A percentile compares a stretch with the other conserved stretches of the same genome.
Evolutionary conservation across 2,888 invertebrate species (phyloP).

Genomic region (Synanthedon tipuliformis): DNA sequence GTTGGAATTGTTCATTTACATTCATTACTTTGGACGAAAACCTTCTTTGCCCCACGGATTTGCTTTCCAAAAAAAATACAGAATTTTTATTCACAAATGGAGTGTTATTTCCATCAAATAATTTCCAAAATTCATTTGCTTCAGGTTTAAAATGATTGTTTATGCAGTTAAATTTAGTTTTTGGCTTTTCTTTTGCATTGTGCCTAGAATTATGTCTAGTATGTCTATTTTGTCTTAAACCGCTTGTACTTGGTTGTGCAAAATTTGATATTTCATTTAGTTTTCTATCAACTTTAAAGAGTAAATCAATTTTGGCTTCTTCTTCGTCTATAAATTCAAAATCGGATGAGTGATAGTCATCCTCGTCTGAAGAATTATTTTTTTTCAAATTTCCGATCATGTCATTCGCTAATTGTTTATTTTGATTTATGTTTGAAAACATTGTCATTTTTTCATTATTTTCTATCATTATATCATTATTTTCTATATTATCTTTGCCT

Average conservation of each 20-base stretch:
- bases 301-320: slow-evolving; percentile 22
- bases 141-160: slow-evolving; percentile 24
- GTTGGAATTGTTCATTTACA: too few relatives aligned
- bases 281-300: too few relatives aligned
- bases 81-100: slow-evolving; percentile 1
- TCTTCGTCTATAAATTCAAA: slow-evolving; percentile 50
- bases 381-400: too few relatives aligned
- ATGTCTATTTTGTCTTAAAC: background rate
- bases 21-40: too few relatives aligned
- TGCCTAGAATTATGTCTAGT: background rate
- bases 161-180: background rate
- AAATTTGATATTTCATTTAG: too few relatives aligned
- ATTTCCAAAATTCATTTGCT: slow-evolving; percentile 24
- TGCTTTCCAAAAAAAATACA: slow-evolving; percentile 27
- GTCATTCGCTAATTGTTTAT: too few relatives aligned
- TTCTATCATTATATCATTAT: too few relatives aligned
- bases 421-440: too few relatives aligned
- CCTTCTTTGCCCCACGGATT: slow-evolving; percentile 7
- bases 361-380: too few relatives aligned
- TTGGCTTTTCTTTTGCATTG: background rate
- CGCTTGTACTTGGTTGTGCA: background rate
- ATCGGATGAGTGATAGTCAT: slow-evolving; percentile 44
- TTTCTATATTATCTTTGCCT: too few relatives aligned
- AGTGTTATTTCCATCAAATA: slow-evolving; percentile 25
- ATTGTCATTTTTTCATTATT: too few relatives aligned